Conservation (phyloP, 2,888 invertebrate genomes). For the Syrphus vitripennis region DNA sequence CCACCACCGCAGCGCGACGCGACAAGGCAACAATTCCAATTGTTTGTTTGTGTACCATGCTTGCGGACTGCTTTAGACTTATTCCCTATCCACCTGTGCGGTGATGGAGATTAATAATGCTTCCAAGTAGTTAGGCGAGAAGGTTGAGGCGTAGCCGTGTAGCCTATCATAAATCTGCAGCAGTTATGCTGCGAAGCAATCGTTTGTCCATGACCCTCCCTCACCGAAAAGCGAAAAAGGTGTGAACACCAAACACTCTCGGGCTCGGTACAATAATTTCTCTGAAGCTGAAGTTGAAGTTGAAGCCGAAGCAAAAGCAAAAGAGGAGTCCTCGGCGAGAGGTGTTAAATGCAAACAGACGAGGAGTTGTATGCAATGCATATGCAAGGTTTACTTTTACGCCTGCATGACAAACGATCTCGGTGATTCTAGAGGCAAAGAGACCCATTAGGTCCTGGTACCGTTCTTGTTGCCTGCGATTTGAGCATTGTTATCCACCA, state of each 20-base stretch:
- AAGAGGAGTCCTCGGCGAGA: conserved; percentile 40
- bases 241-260: conserved; percentile 69
- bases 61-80: conserved; percentile 39
- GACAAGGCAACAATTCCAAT: conserved; percentile 13
- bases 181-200: conserved; percentile 41
- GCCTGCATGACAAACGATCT: conserved; percentile 60
- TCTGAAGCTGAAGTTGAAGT: too few species aligned
- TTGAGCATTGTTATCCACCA: conserved; percentile 54
- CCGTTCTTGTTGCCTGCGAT: neutral
- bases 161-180: conserved; percentile 54
- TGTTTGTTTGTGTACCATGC: conserved; percentile 21
- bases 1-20: neutral
- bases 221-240: conserved; percentile 49
- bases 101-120: conserved; percentile 64
- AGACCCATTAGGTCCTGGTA: neutral
- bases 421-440: conserved; percentile 21
- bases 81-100: conserved; percentile 43
- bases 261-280: conserved; percentile 45
- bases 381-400: conserved; percentile 46
- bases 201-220: conserved; percentile 38
- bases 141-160: conserved; percentile 14
- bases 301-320: too few species aligned
- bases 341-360: conserved; percentile 67
- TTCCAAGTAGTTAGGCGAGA: conserved; percentile 13
- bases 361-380: neutral